phyloP scores from a whole-genome alignment of 2,888 invertebrate genomes.

The Troglohyphantes excavatus region DNA sequence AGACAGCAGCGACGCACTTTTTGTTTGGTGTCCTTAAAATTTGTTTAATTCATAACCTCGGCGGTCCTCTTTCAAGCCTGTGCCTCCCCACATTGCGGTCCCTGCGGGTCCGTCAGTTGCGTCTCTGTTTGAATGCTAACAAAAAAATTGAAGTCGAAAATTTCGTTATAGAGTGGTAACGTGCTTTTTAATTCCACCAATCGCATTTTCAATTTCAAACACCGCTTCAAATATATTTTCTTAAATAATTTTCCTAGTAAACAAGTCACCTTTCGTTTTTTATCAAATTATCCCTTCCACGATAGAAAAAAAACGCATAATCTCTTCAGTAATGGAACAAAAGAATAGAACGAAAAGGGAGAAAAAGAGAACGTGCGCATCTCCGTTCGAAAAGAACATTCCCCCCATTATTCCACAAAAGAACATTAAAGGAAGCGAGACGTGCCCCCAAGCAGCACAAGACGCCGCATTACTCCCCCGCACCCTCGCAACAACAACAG shows the following conservation, averaged over 20 bases:
- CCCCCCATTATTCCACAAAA: conserved; percentile 19
- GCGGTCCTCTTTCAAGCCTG: too few relatives aligned
- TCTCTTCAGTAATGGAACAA: conserved; percentile 10
- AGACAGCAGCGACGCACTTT: too few relatives aligned
- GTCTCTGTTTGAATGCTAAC: too few relatives aligned
- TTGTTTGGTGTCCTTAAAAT: too few relatives aligned
- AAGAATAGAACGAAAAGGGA: not conserved
- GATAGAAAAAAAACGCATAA: conserved; percentile 13
- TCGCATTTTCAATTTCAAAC: not conserved
- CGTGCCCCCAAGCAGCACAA: conserved; percentile 11
- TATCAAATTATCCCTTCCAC: conserved; percentile 20
- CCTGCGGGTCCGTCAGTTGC: too few relatives aligned
- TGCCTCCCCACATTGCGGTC: too few relatives aligned
- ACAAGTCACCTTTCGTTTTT: conserved; percentile 19
- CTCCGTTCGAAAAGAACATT: not conserved
- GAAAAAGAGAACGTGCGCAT: not conserved
- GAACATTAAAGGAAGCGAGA: conserved; percentile 18
- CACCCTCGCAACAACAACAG: not conserved
- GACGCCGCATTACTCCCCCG: conserved; percentile 2
- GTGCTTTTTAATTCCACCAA: too few relatives aligned
- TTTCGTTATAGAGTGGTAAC: too few relatives aligned
- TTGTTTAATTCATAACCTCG: too few relatives aligned
- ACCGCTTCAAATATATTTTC: not conserved
- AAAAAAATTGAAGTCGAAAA: too few relatives aligned
- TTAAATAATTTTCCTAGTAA: conserved; percentile 4